phyloP scores from a whole-genome alignment of 2,113 vertebrate genomes.

The Melanotaenia duboulayi region DNA sequence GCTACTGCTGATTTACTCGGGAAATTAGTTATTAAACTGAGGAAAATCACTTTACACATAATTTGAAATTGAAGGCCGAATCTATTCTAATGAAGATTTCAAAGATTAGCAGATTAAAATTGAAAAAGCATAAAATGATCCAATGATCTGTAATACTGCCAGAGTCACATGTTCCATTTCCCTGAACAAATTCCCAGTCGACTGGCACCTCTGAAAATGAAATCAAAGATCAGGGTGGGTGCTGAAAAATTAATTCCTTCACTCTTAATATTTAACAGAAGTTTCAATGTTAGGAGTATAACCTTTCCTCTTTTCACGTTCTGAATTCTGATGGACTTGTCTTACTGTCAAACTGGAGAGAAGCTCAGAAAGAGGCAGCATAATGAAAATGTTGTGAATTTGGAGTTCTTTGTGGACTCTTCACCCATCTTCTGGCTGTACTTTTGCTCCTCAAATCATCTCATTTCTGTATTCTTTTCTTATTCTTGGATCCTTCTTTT shows the following conservation, averaged over 20 bases:
- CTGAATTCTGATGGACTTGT: conserved; percentile 29
- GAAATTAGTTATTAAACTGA: conserved; percentile 1
- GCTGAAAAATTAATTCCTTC: conserved; percentile 65
- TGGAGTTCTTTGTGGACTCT: conserved; percentile 32
- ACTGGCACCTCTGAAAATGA: conserved; percentile 28
- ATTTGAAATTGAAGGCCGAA: conserved; percentile 6
- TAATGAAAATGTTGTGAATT: conserved; percentile 35
- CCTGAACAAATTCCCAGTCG: conserved; percentile 25
- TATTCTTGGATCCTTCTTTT: conserved; percentile 3
- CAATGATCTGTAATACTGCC: background rate
- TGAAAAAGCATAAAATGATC: background rate
- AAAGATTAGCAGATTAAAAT: conserved; percentile 26
- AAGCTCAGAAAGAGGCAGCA: conserved; percentile 25
- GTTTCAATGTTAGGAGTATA: conserved; percentile 44
- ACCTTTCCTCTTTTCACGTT: conserved; percentile 41
- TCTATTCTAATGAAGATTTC: conserved; percentile 5
- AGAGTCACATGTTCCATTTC: conserved; percentile 22
- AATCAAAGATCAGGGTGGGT: conserved; percentile 50
- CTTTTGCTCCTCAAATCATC: conserved; percentile 30
- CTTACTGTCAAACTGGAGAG: conserved; percentile 30
- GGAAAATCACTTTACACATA: background rate
- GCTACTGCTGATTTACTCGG: background rate
- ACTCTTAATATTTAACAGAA: conserved; percentile 74
- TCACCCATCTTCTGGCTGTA: conserved; percentile 20
- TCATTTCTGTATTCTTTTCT: conserved; percentile 21